Evolutionary conservation across 2,888 invertebrate species (phyloP).

Genomic region (Gastrophysa polygoni): DNA sequence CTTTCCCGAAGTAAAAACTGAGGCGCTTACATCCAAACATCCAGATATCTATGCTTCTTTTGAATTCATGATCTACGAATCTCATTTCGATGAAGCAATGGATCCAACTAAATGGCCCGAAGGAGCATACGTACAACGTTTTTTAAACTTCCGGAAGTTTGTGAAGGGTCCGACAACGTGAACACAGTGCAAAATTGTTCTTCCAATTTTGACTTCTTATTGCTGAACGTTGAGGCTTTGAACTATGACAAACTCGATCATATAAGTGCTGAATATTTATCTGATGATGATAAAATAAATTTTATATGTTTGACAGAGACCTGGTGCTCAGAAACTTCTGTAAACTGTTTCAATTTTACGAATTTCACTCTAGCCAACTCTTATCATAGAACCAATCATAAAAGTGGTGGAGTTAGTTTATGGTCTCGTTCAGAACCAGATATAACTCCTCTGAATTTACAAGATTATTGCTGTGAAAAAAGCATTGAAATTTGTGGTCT

Average conservation of each 20-base stretch:
- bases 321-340: conserved; percentile 7
- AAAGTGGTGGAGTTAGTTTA: conserved; percentile 1
- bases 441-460: conserved; percentile 3
- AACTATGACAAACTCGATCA: conserved; percentile 10
- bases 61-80: conserved; percentile 1
- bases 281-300: neutral
- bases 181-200: too few species aligned
- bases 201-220: neutral
- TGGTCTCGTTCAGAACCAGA: neutral
- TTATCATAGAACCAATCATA: conserved; percentile 4
- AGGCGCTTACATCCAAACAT: conserved; percentile 3
- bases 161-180: neutral
- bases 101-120: conserved; percentile 11
- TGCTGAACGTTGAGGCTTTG: conserved; percentile 3
- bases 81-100: conserved; percentile 4
- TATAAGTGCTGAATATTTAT: conserved; percentile 9
- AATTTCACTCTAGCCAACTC: conserved; percentile 6
- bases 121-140: conserved; percentile 12
- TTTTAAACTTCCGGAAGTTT: conserved; percentile 4
- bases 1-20: conserved; percentile 3
- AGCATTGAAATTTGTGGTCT: conserved; percentile 4
- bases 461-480: conserved; percentile 9
- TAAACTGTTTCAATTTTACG: conserved; percentile 4
- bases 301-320: conserved; percentile 13
- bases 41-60: conserved; percentile 7